Percentiles rank a stretch among this genome's conserved stretches.
phyloP scores from a whole-genome alignment of 2,113 vertebrate genomes.

The Centropus bengalensis region DNA sequence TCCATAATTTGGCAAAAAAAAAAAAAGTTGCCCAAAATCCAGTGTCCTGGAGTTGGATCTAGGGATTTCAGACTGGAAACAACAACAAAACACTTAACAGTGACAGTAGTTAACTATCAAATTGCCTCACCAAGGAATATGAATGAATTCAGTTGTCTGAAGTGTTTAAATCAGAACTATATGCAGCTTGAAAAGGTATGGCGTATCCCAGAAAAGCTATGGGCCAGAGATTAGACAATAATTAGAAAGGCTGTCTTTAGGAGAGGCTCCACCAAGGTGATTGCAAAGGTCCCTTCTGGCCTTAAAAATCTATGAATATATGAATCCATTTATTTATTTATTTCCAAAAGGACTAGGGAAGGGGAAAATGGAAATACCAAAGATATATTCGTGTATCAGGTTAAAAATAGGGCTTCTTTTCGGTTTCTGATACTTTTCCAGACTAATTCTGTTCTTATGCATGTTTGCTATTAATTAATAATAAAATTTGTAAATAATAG shows the following conservation, averaged over 20 bases:
- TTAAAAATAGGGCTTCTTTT: background rate
- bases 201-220: background rate
- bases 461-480: background rate
- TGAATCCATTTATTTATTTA: background rate
- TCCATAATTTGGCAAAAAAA: background rate
- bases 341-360: background rate
- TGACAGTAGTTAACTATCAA: background rate
- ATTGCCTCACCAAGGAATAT: background rate
- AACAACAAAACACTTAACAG: background rate
- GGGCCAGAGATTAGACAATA: background rate
- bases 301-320: background rate
- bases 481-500: background rate
- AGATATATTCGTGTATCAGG: background rate
- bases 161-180: background rate
- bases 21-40: background rate
- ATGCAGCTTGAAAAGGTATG: background rate
- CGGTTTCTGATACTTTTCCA: background rate
- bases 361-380: background rate
- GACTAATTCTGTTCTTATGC: background rate
- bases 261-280: background rate
- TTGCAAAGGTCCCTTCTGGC: background rate
- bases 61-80: background rate
- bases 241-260: background rate
- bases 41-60: background rate
- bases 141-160: background rate